Base-by-base conservation (phyloP, 2,888 invertebrate genomes). In the Pomacea canaliculata region DNA sequence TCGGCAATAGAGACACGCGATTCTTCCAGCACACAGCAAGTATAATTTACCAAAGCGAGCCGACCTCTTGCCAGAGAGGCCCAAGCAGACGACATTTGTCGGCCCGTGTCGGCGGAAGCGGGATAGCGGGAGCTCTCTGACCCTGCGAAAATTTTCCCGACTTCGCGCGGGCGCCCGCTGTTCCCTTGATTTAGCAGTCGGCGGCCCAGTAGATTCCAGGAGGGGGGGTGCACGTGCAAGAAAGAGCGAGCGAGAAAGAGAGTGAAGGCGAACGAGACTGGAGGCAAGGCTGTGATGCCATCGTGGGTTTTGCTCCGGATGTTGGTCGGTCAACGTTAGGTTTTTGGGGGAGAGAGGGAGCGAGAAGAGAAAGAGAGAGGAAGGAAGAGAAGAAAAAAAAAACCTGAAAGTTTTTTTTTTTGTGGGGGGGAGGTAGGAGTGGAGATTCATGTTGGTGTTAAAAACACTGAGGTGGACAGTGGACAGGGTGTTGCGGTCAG, bases 71-170 rank as follows among this genome's bases (percentile, higher is more conserved):
- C n/a, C 49, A 16, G 48, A 16, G 48, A 27, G 51, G 51, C 12
- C 27, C 56, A 7, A 70, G 70, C 70, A 70, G 60, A 70, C 59
- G 70, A 70, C 70, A 59, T 19, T 70, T 70, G 48, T 46, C 10
- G n/a, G 56, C 66, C 51, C 37, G 19, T 68, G 68, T 73, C 37
- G 46, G 66, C 72, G 23, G 72, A 69, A 73, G 67, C 48, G 59
- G 37, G 66, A 51, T 37, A 5, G 66, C 65, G 56, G 63, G 51
- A 65, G 66, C 49, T 56, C 37, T 27, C 51, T 73, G 72, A 73
- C 72, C 72, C 56, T 16, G 72, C 51, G 68, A 73, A 67, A 37
- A 73, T 56, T 59, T 73, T 73, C 67, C 67, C 27, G 68, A 23
- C 19, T 27, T 19, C 46, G 65, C 63, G 23, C 46, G 62, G 23